Evolutionary conservation across 2,797 vertebrate genomes (phyloP).

Genomic region (Peromyscus aztecus): DNA sequence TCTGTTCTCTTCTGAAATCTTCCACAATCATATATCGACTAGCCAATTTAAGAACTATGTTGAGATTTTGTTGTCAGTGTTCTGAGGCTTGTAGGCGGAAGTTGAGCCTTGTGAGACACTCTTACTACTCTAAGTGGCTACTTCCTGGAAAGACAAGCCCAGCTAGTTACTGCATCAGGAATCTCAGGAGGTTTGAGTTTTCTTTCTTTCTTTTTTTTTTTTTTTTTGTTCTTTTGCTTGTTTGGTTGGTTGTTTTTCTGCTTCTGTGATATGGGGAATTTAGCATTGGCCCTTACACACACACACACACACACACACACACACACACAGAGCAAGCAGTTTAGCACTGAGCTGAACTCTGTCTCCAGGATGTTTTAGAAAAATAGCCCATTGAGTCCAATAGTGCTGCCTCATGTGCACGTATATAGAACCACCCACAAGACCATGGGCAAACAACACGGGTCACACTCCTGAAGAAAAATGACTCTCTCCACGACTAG

Average conservation of each 20-base stretch:
- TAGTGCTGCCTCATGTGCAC: not conserved
- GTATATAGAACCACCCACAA: not conserved
- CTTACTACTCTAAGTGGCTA: not conserved
- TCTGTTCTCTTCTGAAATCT: constrained; percentile 14
- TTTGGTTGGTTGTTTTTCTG: not conserved
- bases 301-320: too few species aligned
- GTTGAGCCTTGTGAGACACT: not conserved
- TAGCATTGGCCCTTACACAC: not conserved
- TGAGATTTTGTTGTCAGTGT: constrained; percentile 57
- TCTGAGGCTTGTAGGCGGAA: not conserved
- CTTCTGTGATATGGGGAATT: not conserved
- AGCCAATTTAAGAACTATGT: constrained; percentile 45
- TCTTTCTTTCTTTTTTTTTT: too few species aligned
- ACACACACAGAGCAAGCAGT: too few species aligned
- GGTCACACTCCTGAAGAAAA: not conserved
- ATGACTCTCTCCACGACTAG: not conserved
- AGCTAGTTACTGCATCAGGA: not conserved
- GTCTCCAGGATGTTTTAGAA: not conserved
- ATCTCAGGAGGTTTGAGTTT: constrained; percentile 16
- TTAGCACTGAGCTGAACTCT: not conserved
- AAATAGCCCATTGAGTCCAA: not conserved
- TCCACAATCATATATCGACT: not conserved
- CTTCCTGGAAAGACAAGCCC: not conserved
- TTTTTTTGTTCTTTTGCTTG: not conserved
- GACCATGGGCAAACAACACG: not conserved